Base-by-base conservation (phyloP, 2,797 vertebrate genomes). In the Megalops cyprinoides region DNA sequence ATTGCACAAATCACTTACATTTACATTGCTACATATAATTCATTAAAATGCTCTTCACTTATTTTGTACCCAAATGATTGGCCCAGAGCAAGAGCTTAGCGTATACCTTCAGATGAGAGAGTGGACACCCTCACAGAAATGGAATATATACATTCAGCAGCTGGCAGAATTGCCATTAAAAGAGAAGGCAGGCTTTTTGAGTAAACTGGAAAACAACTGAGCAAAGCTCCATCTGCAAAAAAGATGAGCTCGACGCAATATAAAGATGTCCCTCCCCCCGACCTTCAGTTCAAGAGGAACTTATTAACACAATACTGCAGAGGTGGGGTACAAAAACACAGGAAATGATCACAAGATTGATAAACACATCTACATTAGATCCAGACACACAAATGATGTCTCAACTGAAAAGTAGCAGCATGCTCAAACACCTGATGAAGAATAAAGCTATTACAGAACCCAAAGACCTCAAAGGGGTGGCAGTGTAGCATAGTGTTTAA, bases 301-400 rank as follows among this genome's bases (percentile, higher is more conserved):
- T n/a, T n/a, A n/a, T n/a, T n/a, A n/a, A n/a, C n/a, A n/a, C n/a
- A n/a, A n/a, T n/a, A n/a, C n/a, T n/a, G n/a, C n/a, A n/a, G n/a
- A n/a, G n/a, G n/a, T n/a, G n/a, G n/a, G n/a, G n/a, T n/a, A n/a
- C n/a, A n/a, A n/a, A n/a, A n/a, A n/a, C n/a, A n/a, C n/a, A n/a
- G n/a, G n/a, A n/a, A n/a, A n/a, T 75, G 74, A 78, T 67, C 48
- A 77, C 23, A 23, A 44, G 53, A 60, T 60, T 28, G 69, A 79
- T 69, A 79, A 37, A 77, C 48, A 31, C 44, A 79, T 62, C n/a
- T n/a, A n/a, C 8, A 25, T 42, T 79, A 18, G 74, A 67, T 46
- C 48, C 78, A 79, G 77, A 37, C 25, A 44, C 25, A 81, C n/a
- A 25, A 39, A 67, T 53, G n/a, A 10, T 2, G 25, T 60, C 65